These are phyloP conservation scores for Vipera ursinii DNA, from an alignment of 2,797 vertebrate genomes.

Conservation along the genomic window DNA sequence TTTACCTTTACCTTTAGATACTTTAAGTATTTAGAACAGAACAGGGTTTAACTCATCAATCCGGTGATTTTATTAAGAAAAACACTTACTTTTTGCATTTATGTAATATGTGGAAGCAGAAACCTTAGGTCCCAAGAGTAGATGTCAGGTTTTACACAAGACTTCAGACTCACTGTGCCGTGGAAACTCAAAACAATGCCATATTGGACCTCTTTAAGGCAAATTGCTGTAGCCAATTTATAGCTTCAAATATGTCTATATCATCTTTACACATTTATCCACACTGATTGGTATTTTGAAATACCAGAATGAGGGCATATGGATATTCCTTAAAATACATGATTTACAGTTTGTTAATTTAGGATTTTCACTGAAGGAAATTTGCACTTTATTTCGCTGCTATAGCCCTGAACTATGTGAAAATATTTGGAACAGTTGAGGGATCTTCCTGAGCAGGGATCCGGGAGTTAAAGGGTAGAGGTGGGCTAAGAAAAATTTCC, in stretches of 20 bases:
- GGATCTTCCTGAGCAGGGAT: neutral
- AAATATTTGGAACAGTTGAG: neutral
- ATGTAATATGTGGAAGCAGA: neutral
- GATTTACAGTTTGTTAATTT: neutral
- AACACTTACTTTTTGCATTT: neutral
- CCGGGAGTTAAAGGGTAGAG: neutral
- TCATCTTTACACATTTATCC: neutral
- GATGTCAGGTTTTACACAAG: neutral
- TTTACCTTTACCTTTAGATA: too few species aligned
- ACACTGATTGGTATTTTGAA: slow-evolving; percentile 6
- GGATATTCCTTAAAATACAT: neutral
- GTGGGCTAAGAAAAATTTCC: neutral
- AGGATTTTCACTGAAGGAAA: neutral
- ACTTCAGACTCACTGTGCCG: neutral
- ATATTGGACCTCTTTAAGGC: neutral
- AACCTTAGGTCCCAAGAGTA: neutral
- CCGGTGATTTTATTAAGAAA: neutral
- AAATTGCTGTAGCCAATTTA: neutral
- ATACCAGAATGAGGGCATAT: neutral
- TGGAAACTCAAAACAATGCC: neutral
- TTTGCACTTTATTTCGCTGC: neutral
- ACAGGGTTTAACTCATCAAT: neutral
- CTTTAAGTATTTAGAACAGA: neutral
- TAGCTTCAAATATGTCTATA: neutral
- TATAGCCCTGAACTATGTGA: neutral